Conservation (phyloP, 2,113 vertebrate genomes). For the Rhinichthys klamathensis region DNA sequence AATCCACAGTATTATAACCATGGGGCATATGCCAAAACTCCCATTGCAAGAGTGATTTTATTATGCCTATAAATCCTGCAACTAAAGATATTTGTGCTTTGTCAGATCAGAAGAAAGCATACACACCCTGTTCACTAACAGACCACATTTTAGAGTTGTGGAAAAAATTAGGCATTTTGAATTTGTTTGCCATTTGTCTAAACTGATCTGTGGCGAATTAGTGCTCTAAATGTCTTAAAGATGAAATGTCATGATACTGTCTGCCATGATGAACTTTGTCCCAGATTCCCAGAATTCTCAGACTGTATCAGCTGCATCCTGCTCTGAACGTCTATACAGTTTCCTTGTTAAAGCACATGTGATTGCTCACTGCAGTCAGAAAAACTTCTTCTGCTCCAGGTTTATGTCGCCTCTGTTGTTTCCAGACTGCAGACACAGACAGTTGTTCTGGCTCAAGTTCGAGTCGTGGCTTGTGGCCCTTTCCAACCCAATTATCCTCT, state of each 20-base stretch:
- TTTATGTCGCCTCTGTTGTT: neutral
- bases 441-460: neutral
- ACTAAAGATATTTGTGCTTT: no score
- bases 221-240: no score
- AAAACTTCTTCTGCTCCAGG: no score
- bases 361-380: neutral
- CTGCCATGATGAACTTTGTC: neutral
- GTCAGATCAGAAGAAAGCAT: no score
- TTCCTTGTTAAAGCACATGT: neutral
- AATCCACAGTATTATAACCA: no score
- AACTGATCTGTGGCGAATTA: neutral
- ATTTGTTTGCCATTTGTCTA: neutral
- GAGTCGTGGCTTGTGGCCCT: neutral
- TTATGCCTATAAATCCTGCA: no score
- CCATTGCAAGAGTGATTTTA: no score
- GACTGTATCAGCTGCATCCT: neutral
- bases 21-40: no score
- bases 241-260: neutral
- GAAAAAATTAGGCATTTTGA: neutral
- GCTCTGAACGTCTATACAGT: neutral
- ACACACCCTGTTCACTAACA: no score
- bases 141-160: neutral
- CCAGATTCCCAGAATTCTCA: neutral
- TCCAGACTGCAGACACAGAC: neutral
- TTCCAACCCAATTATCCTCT: neutral